Percentiles rank a stretch among this genome's conserved stretches.
Evolutionary conservation across 2,888 invertebrate genomes (phyloP).

Genomic region (Maniola hyperantus): DNA sequence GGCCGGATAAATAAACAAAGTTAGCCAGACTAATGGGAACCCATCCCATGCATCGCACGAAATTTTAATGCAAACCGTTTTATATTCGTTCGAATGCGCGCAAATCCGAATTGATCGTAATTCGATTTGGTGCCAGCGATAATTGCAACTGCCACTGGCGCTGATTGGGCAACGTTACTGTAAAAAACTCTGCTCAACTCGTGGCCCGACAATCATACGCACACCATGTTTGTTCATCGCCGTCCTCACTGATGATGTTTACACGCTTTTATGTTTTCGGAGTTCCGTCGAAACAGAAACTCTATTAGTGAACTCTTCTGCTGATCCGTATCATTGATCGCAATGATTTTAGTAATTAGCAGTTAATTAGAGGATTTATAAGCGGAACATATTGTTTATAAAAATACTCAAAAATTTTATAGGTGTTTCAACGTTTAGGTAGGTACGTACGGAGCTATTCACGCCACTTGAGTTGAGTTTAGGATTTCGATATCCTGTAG

Average conservation of each 20-base stretch:
- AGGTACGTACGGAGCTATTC: no score
- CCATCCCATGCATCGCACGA: constrained; percentile 78
- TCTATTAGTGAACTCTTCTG: constrained; percentile 30
- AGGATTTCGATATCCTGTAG: no score
- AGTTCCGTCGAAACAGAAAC: constrained; percentile 36
- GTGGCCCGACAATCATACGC: constrained; percentile 70
- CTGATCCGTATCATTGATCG: constrained; percentile 6
- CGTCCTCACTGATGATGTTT: constrained; percentile 74
- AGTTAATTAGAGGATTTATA: no score
- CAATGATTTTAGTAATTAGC: not conserved
- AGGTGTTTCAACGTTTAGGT: no score
- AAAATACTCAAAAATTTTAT: no score
- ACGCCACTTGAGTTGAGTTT: no score
- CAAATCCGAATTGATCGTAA: constrained; percentile 84
- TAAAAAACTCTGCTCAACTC: constrained; percentile 60
- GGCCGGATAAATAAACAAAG: constrained; percentile 60
- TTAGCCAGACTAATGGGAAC: constrained; percentile 76
- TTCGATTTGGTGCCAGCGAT: constrained; percentile 79
- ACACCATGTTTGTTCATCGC: constrained; percentile 69
- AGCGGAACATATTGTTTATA: no score
- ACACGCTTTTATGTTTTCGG: constrained; percentile 56
- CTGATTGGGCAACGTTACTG: constrained; percentile 74
- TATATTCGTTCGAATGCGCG: constrained; percentile 80
- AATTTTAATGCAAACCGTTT: constrained; percentile 83
- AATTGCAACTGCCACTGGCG: constrained; percentile 82